These are phyloP conservation scores for Struthio camelus DNA, from an alignment of 2,113 vertebrate genomes.

Conservation along the genomic window DNA sequence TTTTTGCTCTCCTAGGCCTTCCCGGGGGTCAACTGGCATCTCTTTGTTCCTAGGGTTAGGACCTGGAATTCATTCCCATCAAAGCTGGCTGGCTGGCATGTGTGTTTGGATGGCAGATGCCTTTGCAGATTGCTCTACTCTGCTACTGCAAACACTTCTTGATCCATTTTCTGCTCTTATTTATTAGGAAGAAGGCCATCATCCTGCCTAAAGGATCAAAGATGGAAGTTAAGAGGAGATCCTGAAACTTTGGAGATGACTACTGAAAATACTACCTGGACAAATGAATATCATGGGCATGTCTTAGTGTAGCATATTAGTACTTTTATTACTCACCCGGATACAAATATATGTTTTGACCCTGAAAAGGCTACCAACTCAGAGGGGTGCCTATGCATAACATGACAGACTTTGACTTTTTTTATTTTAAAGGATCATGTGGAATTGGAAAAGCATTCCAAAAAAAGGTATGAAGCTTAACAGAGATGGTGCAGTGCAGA, in stretches of 20 bases:
- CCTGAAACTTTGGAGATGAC: background rate
- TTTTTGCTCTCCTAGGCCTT: background rate
- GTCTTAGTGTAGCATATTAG: background rate
- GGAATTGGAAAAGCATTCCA: no score
- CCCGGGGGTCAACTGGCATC: background rate
- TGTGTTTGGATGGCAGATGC: background rate
- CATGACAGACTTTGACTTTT: background rate
- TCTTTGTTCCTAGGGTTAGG: background rate
- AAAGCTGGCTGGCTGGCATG: background rate
- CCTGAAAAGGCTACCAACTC: background rate
- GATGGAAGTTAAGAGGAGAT: background rate
- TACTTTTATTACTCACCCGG: background rate
- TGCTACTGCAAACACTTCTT: background rate
- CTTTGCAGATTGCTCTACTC: background rate
- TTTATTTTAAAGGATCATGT: background rate
- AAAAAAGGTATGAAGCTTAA: background rate
- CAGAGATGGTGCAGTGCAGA: background rate
- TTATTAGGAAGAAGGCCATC: background rate
- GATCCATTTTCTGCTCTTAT: background rate
- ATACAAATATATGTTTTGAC: background rate
- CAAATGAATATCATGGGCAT: background rate
- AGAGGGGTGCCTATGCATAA: background rate
- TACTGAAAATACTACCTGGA: background rate
- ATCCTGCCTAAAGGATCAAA: background rate
- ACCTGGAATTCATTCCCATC: background rate